Conservation (phyloP, 2,888 invertebrate species). For the Sarcophaga rosellei region DNA sequence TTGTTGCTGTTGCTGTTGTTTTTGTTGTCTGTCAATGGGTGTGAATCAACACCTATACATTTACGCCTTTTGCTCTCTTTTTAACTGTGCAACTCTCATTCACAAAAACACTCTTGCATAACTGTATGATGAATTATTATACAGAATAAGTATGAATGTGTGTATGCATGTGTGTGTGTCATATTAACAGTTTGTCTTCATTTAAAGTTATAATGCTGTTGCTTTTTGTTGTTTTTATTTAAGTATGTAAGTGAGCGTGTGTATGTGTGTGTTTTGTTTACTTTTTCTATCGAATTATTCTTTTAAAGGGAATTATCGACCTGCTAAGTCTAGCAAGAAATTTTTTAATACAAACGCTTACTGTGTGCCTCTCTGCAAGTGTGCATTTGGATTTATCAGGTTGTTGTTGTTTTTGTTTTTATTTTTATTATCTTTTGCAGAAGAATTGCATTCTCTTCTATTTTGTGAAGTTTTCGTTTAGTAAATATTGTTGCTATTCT, state of each 20-base stretch:
- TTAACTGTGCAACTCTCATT: no score
- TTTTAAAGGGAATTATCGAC: slow-evolving; percentile 43
- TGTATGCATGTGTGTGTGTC: not conserved
- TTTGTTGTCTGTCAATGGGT: slow-evolving; percentile 18
- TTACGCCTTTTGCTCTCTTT: not conserved
- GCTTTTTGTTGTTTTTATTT: not conserved
- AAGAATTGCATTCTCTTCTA: not conserved
- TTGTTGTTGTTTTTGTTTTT: not conserved
- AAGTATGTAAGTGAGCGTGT: slow-evolving; percentile 6
- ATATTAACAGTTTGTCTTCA: not conserved
- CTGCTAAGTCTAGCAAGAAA: not conserved
- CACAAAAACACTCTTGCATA: not conserved
- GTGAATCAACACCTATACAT: slow-evolving; percentile 27
- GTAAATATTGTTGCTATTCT: not conserved
- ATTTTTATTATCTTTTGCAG: not conserved
- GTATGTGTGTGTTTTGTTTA: not conserved
- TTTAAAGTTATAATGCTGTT: not conserved
- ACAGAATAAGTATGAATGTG: not conserved
- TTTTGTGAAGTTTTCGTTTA: not conserved
- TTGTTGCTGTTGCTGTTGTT: slow-evolving; percentile 4
- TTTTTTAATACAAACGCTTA: slow-evolving; percentile 1
- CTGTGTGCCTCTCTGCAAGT: no score
- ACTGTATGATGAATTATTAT: slow-evolving; percentile 32
- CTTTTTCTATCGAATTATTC: slow-evolving; percentile 18
- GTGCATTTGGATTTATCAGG: not conserved